Evolutionary conservation across 2,113 vertebrate genomes (phyloP).

Genomic region (Nansenia antarctica): DNA sequence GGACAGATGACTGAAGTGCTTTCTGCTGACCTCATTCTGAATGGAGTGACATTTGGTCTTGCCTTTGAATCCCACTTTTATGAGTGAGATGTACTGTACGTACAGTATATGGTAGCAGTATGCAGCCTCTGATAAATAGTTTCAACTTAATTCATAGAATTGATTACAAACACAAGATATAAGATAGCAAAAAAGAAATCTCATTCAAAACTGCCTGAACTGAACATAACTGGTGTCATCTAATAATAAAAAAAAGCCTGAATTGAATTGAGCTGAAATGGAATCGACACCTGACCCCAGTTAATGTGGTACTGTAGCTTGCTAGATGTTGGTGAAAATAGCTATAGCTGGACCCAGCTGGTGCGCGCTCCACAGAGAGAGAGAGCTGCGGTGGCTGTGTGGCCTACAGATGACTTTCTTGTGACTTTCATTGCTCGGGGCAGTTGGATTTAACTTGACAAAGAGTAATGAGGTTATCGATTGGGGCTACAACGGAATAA

Average conservation of each 20-base stretch:
- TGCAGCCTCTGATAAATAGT: background rate
- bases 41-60: too few species aligned
- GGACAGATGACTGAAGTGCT: too few species aligned
- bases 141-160: conserved; percentile 48
- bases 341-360: conserved; percentile 47
- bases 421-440: conserved; percentile 75
- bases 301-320: too few species aligned
- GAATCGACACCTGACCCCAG: conserved; percentile 29
- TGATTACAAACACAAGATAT: conserved; percentile 45
- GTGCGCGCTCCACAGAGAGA: conserved; percentile 37
- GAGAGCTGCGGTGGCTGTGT: conserved; percentile 26
- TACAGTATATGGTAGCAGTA: background rate
- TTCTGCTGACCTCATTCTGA: background rate
- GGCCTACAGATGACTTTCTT: conserved; percentile 72
- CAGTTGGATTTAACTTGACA: conserved; percentile 79
- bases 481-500: conserved; percentile 73
- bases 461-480: conserved; percentile 82
- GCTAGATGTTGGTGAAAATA: conserved; percentile 56
- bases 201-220: conserved; percentile 39
- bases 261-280: conserved; percentile 65
- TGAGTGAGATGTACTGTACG: too few species aligned
- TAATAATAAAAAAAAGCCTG: conserved; percentile 59
- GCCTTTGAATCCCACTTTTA: background rate
- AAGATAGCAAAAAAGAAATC: conserved; percentile 21
- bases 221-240: conserved; percentile 35